These are phyloP conservation scores for Euplagia quadripunctaria DNA, from an alignment of 2,888 invertebrate species.

Conservation along the genomic window DNA sequence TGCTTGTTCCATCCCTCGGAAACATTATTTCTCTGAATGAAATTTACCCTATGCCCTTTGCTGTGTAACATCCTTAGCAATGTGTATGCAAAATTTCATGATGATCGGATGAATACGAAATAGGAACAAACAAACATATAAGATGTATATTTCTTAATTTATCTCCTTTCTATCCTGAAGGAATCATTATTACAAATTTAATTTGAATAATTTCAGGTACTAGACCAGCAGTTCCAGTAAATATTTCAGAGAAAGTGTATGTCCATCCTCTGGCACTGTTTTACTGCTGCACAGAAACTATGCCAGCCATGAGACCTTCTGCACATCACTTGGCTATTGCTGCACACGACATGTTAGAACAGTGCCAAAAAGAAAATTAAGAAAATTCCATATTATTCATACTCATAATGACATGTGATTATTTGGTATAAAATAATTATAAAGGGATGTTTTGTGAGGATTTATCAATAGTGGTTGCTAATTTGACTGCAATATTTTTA, in stretches of 20 bases:
- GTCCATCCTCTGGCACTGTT: slow-evolving; percentile 90
- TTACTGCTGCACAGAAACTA: slow-evolving; percentile 90
- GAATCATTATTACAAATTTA: not conserved
- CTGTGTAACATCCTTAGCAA: too few relatives aligned
- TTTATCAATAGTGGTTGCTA: not conserved
- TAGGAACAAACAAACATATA: too few relatives aligned
- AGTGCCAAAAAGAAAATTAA: slow-evolving; percentile 28
- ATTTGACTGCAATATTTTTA: not conserved
- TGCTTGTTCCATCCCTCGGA: too few relatives aligned
- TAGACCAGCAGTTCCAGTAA: slow-evolving; percentile 90
- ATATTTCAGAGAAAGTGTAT: slow-evolving; percentile 88
- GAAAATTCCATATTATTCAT: not conserved
- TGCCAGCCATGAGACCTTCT: slow-evolving; percentile 87
- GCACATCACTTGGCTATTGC: slow-evolving; percentile 83
- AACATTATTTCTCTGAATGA: too few relatives aligned
- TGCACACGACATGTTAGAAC: slow-evolving; percentile 73
- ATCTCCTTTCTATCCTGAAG: too few relatives aligned
- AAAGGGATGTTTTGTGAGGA: not conserved
- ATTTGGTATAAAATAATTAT: not conserved
- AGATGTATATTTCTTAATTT: too few relatives aligned
- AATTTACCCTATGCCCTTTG: too few relatives aligned
- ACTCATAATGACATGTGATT: not conserved
- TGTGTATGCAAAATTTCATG: too few relatives aligned
- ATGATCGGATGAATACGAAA: too few relatives aligned
- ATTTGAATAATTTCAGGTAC: slow-evolving; percentile 83